Evolutionary conservation across 2,888 invertebrate species (phyloP).

Genomic region (Diaperis boleti): DNA sequence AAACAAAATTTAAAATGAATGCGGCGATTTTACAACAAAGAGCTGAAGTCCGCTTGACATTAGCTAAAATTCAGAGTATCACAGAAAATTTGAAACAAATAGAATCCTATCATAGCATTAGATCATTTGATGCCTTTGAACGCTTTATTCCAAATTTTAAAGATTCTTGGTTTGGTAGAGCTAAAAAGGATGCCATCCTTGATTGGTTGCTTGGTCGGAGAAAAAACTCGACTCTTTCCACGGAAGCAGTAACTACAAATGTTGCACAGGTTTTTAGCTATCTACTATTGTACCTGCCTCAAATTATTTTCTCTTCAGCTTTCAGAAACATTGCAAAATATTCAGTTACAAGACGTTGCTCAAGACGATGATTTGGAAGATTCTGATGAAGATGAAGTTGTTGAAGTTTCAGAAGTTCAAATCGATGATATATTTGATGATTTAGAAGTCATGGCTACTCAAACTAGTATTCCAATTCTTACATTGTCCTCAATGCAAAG

Average conservation of each 20-base stretch:
- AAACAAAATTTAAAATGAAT: background rate
- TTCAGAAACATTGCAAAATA: background rate
- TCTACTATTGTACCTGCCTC: no score
- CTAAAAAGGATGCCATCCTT: conserved; percentile 2
- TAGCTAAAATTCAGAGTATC: conserved; percentile 33
- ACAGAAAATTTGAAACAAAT: conserved; percentile 48
- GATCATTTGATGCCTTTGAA: conserved; percentile 50
- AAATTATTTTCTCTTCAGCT: background rate
- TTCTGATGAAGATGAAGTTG: background rate
- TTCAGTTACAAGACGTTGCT: background rate
- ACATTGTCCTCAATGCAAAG: background rate
- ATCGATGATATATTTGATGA: conserved; percentile 4
- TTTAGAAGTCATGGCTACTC: background rate
- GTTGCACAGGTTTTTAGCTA: background rate
- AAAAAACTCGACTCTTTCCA: background rate
- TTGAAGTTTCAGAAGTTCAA: background rate
- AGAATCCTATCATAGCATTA: conserved; percentile 61
- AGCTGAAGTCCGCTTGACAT: conserved; percentile 35
- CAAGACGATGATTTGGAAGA: background rate
- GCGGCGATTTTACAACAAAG: conserved; percentile 36
- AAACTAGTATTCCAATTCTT: background rate
- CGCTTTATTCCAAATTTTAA: conserved; percentile 2
- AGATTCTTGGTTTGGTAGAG: background rate
- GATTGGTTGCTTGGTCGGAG: conserved; percentile 2
- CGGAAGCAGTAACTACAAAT: background rate